Evolutionary conservation across 2,888 invertebrate species (phyloP), one percentile per base, ranked within the genome.

Genomic region (Smittia aterrima): DNA sequence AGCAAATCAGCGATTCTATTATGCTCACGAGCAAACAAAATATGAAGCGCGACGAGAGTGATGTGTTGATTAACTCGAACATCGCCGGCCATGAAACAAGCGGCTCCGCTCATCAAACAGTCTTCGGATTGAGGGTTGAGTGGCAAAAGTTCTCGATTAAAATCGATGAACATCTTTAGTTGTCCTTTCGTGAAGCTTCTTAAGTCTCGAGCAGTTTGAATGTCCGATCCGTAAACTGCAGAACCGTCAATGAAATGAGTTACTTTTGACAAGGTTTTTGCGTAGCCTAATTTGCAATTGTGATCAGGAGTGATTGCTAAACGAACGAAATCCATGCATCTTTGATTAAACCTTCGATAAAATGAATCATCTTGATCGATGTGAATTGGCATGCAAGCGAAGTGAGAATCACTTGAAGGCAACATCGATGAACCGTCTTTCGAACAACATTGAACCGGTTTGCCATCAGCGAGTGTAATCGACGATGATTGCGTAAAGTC

Each of bases 11-110:
- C 92, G 1, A 94, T 79, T 0, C 92, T 87, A 81, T 94, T 95
- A 81, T 94, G 94, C 79, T 94, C 93, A 32, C 94, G 85, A 18
- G 91, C 86, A 79, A 92, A 89, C 6, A 93, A 79, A 0, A 89
- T 88, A 77, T 94, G 93, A 0, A 93, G 79, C 0, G 89, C 86
- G 0, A 90, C 89, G 62, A 93, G 83, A 0, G 91, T 90, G 7
- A 92, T 88, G 78, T 92, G 89, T 80, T 92, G 92, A 82, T 93
- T 93, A 0, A 88, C 89, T 76, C 92, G 87, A 2, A 86, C 86
- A 79, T 93, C 93, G 11, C 93, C 93, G 1, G 90, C 88, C 76
- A 85, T 85, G 79, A 91, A 92, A 78, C 92, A 92, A 16, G 89
- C 87, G 0, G 86, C 86, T 32, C 87, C 88, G 66, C 86, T 84